Base-by-base conservation (phyloP, 2,113 vertebrate species). In the Hirundichthys speculiger region DNA sequence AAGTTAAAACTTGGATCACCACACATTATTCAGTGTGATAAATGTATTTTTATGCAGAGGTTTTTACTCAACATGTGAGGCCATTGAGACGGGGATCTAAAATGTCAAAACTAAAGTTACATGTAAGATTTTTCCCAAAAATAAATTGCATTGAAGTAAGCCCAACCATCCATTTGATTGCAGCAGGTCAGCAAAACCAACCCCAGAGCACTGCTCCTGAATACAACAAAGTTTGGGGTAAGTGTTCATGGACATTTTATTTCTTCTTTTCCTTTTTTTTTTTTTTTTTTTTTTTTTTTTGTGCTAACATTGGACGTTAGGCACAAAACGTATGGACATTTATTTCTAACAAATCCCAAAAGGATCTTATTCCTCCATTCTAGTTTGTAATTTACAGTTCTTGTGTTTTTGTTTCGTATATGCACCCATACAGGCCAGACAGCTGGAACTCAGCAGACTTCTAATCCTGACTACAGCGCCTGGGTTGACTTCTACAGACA, bases 401-500 rank as follows among this genome's bases (percentile, higher is more conserved):
- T 19, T 42, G 12, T 19, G 15, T 0, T 40, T 22, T 16, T 40
- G 18, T 3, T 8, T 2, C 0, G 79, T n/a, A 34, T 34, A 9
- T 6, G 6, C 25, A 27, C 25, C 25, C 25, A 6, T 11, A 20
- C 85, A 98, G 98, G 93, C 88, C 98, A 99, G 14, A 91, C 94
- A 2, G 91, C 96, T 69, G 93, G 90, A 16, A 95, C 96, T 80
- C 97, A 96, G 93, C 95, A 97, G 83, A 95, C 94, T 88, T 97
- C 95, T 64, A 96, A 95, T 48, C 94, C 96, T 0, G 96, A 98
- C 90, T 98, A 97, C 91, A 97, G 92, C 0, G 92, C 95, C 82
- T 99, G 98, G 98, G 95, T 96, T 6, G 96, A 99, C 82, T 98
- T 98, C 69, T 99, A 99, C 93, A 89, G 97, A 85, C 98, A 98